phyloP scores from a whole-genome alignment of 1,140 invertebrate species.

The Cephus cinctus region DNA sequence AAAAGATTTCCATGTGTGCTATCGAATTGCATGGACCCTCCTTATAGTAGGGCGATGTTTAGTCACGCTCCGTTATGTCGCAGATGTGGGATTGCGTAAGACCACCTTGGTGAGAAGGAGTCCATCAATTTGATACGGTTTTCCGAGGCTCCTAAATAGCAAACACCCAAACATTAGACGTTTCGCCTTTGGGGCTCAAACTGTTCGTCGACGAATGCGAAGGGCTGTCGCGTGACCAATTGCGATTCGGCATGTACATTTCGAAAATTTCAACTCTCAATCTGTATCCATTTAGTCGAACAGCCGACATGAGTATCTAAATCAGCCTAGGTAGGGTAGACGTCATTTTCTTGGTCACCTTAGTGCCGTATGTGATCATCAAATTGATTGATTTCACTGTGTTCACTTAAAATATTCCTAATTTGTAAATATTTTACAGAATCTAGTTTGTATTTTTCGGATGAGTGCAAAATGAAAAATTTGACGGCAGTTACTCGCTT shows the following conservation, averaged over 20 bases:
- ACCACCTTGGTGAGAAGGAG: constrained; percentile 9
- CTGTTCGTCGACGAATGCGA: not conserved
- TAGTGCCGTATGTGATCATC: too few relatives aligned
- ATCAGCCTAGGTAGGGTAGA: too few relatives aligned
- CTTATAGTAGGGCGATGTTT: constrained; percentile 10
- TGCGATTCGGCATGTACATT: constrained; percentile 16
- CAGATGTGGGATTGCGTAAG: too few relatives aligned
- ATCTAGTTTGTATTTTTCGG: too few relatives aligned
- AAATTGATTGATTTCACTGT: too few relatives aligned
- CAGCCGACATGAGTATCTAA: too few relatives aligned
- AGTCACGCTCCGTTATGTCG: constrained; percentile 11
- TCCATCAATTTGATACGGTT: constrained; percentile 17
- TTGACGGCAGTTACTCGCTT: constrained; percentile 10
- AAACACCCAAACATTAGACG: constrained; percentile 5
- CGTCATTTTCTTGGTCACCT: too few relatives aligned
- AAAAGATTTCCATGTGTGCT: too few relatives aligned
- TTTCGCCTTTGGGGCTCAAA: not conserved
- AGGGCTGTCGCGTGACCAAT: constrained; percentile 31
- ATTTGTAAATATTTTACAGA: too few relatives aligned
- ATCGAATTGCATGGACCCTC: too few relatives aligned
- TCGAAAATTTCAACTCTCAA: constrained; percentile 12
- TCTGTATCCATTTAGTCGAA: constrained; percentile 16
- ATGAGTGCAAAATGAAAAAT: too few relatives aligned
- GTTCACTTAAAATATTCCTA: too few relatives aligned
- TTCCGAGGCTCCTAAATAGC: constrained; percentile 14